A percentile compares a stretch with the other conserved stretches of the same genome.
Conservation (phyloP, 2,888 invertebrate species). For the Meghimatium bilineatum region DNA sequence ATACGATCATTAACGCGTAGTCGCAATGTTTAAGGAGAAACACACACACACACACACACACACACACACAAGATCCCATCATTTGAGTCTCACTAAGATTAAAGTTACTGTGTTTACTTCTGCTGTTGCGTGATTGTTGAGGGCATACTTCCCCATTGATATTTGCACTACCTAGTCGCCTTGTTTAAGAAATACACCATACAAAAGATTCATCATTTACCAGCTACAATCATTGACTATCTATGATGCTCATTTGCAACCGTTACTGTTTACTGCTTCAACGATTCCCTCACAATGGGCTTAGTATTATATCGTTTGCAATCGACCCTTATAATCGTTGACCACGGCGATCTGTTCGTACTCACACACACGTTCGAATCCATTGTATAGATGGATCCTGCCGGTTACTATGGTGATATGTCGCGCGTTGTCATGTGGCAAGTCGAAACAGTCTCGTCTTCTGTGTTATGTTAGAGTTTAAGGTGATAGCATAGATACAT, state of each 20-base stretch:
- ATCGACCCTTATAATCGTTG: constrained; percentile 22
- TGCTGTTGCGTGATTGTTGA: too few species aligned
- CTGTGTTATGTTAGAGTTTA: not conserved
- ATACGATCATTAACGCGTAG: too few species aligned
- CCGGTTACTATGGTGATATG: constrained; percentile 37
- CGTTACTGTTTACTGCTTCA: not conserved
- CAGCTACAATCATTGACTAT: not conserved
- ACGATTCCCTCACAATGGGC: not conserved
- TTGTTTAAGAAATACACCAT: too few species aligned
- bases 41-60: too few species aligned
- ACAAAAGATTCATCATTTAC: not conserved
- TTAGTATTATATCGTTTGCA: not conserved
- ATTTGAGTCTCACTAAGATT: too few species aligned
- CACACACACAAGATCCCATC: too few species aligned
- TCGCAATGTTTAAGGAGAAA: too few species aligned
- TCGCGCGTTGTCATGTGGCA: constrained; percentile 32
- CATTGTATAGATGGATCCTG: constrained; percentile 6
- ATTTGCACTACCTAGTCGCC: too few species aligned
- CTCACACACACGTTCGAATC: constrained; percentile 21
- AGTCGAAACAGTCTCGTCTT: not conserved
- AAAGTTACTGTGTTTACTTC: too few species aligned
- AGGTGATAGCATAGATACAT: not conserved
- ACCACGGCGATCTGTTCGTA: constrained; percentile 15
- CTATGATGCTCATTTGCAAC: not conserved
- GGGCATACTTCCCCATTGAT: too few species aligned